These are phyloP conservation scores for Malacoraja senta DNA, from an alignment of 2,797 vertebrate genomes.

Conservation along the genomic window DNA sequence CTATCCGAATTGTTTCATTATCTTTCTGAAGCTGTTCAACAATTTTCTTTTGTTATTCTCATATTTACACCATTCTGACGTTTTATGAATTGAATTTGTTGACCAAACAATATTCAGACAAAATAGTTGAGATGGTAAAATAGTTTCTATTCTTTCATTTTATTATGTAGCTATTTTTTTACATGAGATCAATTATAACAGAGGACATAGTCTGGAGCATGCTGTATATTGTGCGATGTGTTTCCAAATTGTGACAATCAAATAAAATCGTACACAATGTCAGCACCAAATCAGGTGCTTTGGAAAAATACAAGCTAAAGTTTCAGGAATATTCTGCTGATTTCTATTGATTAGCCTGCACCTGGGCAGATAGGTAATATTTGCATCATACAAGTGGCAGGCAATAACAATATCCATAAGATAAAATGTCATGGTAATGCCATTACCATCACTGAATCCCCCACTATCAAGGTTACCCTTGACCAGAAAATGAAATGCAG, in stretches of 20 bases:
- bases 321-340: background rate
- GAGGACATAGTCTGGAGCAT: background rate
- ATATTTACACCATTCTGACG: background rate
- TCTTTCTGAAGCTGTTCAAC: background rate
- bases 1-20: no score
- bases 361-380: no score
- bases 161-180: background rate
- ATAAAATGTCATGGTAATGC: no score
- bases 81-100: background rate
- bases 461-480: no score
- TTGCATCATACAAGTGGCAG: no score
- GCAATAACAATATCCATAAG: no score
- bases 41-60: background rate
- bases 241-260: background rate
- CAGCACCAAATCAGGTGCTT: background rate
- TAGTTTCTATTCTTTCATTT: background rate
- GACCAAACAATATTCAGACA: background rate
- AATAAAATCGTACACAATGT: background rate
- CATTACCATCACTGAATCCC: no score
- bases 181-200: no score
- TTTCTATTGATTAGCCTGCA: no score
- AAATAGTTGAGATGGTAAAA: background rate
- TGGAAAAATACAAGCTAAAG: background rate
- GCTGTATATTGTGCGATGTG: background rate
- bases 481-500: no score